Evolutionary conservation across 2,113 vertebrate genomes (phyloP).

Genomic region (Periophthalmus modestus): DNA sequence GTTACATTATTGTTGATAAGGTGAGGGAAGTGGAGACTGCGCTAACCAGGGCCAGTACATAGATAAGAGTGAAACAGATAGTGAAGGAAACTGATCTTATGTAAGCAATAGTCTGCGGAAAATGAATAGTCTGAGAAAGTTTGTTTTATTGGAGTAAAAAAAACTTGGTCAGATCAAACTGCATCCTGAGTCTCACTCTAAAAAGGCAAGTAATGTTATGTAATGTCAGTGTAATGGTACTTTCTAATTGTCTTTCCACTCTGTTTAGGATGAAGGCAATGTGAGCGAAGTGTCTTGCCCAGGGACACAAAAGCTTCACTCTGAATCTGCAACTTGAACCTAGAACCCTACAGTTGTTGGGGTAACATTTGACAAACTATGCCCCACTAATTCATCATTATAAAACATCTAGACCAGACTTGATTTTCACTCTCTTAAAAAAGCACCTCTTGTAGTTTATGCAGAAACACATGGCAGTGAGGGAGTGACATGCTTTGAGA

Average conservation of each 20-base stretch:
- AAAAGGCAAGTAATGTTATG: too few relatives aligned
- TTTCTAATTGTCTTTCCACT: too few relatives aligned
- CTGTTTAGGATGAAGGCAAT: too few relatives aligned
- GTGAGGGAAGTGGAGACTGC: not conserved
- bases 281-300: too few relatives aligned
- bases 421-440: slow-evolving; percentile 54
- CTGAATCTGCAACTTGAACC: not conserved
- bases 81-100: not conserved
- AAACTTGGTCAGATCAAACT: too few relatives aligned
- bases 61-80: not conserved
- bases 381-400: slow-evolving; percentile 18
- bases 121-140: not conserved
- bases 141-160: too few relatives aligned
- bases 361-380: slow-evolving; percentile 57
- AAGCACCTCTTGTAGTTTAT: slow-evolving; percentile 19
- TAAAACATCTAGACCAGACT: slow-evolving; percentile 59
- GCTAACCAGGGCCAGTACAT: not conserved
- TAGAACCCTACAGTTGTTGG: not conserved
- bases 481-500: slow-evolving; percentile 41
- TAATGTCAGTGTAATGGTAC: too few relatives aligned
- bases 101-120: not conserved
- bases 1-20: slow-evolving; percentile 27
- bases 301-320: too few relatives aligned
- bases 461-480: slow-evolving; percentile 36
- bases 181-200: too few relatives aligned